phyloP scores from a whole-genome alignment of 2,797 vertebrate species.

The Tragelaphus oryx region DNA sequence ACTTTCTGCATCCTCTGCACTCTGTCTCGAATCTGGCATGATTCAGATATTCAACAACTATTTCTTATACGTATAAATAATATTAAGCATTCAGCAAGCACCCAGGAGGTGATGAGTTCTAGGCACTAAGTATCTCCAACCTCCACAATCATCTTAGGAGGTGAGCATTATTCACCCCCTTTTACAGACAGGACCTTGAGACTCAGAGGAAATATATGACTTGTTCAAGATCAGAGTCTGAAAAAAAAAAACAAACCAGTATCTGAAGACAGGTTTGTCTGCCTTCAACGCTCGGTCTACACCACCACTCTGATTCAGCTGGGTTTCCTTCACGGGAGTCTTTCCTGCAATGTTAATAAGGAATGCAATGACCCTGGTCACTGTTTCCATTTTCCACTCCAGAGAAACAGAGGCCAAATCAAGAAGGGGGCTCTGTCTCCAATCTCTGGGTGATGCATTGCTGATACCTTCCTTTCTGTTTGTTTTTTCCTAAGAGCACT shows the following conservation, averaged over 20 bases:
- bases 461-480: neutral
- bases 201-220: neutral
- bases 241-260: neutral
- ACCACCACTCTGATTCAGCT: accelerated
- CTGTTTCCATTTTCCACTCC: neutral
- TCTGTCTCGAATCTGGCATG: neutral
- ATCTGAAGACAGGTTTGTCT: neutral
- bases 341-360: neutral
- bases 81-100: neutral
- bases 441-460: accelerated
- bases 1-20: neutral
- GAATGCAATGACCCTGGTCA: neutral
- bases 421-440: neutral
- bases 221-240: neutral
- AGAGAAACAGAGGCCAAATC: neutral
- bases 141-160: neutral
- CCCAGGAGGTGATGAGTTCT: neutral
- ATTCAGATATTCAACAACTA: neutral
- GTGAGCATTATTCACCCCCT: neutral
- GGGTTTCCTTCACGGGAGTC: neutral
- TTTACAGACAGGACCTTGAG: neutral
- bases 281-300: neutral
- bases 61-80: neutral
- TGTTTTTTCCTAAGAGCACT: neutral
- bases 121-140: neutral